Percentiles rank a stretch among this genome's conserved stretches.
phyloP scores from a whole-genome alignment of 2,888 invertebrate species.

The Hemistola chrysoprasaria region DNA sequence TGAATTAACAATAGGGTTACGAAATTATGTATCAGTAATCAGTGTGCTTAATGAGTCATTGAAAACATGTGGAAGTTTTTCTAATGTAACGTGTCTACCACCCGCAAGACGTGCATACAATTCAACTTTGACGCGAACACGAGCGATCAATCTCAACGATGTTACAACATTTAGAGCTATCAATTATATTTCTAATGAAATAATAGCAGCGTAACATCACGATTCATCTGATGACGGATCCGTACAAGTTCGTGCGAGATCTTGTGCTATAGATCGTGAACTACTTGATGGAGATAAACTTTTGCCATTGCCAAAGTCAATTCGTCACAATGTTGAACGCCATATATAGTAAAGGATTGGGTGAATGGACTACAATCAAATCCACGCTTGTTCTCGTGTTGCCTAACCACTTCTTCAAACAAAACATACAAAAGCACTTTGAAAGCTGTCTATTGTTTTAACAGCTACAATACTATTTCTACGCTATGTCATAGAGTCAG shows the following conservation, averaged over 20 bases:
- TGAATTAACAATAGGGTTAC: slow-evolving; percentile 55
- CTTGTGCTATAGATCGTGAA: slow-evolving; percentile 14
- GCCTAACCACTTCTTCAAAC: slow-evolving; percentile 13
- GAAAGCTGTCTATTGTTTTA: slow-evolving; percentile 30
- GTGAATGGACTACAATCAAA: too few species aligned
- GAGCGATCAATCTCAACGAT: slow-evolving; percentile 67
- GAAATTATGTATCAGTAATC: slow-evolving; percentile 60
- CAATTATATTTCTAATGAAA: slow-evolving; percentile 74
- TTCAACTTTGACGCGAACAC: slow-evolving; percentile 53
- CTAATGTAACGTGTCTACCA: slow-evolving; percentile 43
- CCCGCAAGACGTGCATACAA: slow-evolving; percentile 42
- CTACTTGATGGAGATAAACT: slow-evolving; percentile 20
- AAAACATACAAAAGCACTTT: slow-evolving; percentile 20
- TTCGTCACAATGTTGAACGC: slow-evolving; percentile 9
- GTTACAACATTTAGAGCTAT: slow-evolving; percentile 68
- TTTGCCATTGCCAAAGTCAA: slow-evolving; percentile 29
- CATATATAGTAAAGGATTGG: too few species aligned
- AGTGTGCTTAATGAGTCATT: slow-evolving; percentile 60
- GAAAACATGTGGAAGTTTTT: slow-evolving; percentile 47
- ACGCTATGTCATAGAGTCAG: slow-evolving; percentile 36
- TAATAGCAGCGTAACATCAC: slow-evolving; percentile 63
- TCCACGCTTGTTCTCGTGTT: too few species aligned
- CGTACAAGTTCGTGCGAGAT: slow-evolving; percentile 23
- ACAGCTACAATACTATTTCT: slow-evolving; percentile 33
- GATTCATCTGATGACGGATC: slow-evolving; percentile 45